A percentile compares a stretch with the other conserved stretches of the same genome.
phyloP scores from a whole-genome alignment of 2,888 invertebrate species.

The Himalopsyche anomala region DNA sequence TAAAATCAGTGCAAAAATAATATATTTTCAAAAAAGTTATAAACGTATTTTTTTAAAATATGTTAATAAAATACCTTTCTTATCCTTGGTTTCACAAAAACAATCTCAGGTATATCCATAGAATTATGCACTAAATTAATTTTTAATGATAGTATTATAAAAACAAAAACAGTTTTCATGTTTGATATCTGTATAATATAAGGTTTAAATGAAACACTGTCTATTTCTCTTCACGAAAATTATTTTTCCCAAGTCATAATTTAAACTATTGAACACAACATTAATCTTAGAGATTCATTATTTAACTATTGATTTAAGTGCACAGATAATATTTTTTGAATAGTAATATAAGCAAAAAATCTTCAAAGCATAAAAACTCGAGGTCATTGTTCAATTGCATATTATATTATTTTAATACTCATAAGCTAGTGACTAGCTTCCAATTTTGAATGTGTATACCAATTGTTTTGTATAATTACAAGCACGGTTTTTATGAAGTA shows the following conservation, averaged over 20 bases:
- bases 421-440: background rate
- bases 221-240: background rate
- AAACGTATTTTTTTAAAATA: no score
- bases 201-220: background rate
- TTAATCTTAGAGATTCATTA: background rate
- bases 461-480: background rate
- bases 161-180: no score
- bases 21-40: no score
- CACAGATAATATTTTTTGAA: background rate
- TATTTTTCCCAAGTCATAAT: background rate
- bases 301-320: slow-evolving; percentile 3
- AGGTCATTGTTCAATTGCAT: slow-evolving; percentile 25
- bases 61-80: no score
- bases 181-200: no score
- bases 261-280: background rate
- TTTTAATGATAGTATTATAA: no score
- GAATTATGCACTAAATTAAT: no score
- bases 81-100: no score
- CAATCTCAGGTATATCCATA: no score
- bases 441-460: background rate
- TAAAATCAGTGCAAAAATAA: no score
- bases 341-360: background rate
- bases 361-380: background rate
- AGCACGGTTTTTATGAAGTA: background rate
- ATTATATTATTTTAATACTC: background rate